Percentiles rank a stretch among this genome's conserved stretches.
These are phyloP conservation scores for Pangasius larnaudii DNA, from an alignment of 2,797 vertebrate species.

Conservation along the genomic window DNA sequence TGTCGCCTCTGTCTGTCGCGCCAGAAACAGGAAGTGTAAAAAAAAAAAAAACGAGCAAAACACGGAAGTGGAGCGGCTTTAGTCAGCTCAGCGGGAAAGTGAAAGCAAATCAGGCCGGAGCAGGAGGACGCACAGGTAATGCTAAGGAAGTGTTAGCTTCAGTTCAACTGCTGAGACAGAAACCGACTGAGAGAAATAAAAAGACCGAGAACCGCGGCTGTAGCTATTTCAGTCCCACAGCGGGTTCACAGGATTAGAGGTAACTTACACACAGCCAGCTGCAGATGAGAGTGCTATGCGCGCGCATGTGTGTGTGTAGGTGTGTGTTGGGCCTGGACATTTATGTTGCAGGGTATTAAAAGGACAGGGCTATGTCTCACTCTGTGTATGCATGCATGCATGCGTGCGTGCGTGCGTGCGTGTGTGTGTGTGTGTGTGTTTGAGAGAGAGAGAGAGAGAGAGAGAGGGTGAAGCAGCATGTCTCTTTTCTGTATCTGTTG, in stretches of 20 bases:
- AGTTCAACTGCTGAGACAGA: conserved; percentile 53
- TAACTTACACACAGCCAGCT: conserved; percentile 42
- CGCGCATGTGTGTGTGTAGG: conserved; percentile 11
- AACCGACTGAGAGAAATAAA: conserved; percentile 27
- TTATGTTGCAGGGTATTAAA: not conserved
- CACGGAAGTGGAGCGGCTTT: conserved; percentile 70
- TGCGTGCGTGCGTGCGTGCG: not conserved
- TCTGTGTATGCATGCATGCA: not conserved
- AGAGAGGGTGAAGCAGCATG: not conserved
- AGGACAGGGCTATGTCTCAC: not conserved
- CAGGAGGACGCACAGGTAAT: conserved; percentile 19
- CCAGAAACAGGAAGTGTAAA: conserved; percentile 64
- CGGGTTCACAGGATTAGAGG: conserved; percentile 41
- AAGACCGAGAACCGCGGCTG: not conserved
- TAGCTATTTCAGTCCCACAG: conserved; percentile 15
- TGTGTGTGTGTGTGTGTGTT: not conserved
- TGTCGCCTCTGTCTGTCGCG: not conserved
- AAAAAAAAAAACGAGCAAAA: conserved; percentile 60
- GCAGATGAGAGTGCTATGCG: conserved; percentile 30
- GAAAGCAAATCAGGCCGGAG: conserved; percentile 50
- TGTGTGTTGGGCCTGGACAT: not conserved
- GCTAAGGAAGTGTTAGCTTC: conserved; percentile 65
- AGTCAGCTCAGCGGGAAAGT: conserved; percentile 45
- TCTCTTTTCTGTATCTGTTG: conserved; percentile 42
- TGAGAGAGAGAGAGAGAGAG: not conserved